Evolutionary conservation across 1,140 invertebrate genomes (phyloP), one percentile per base, ranked within the genome.

Genomic region (Sitophilus oryzae): DNA sequence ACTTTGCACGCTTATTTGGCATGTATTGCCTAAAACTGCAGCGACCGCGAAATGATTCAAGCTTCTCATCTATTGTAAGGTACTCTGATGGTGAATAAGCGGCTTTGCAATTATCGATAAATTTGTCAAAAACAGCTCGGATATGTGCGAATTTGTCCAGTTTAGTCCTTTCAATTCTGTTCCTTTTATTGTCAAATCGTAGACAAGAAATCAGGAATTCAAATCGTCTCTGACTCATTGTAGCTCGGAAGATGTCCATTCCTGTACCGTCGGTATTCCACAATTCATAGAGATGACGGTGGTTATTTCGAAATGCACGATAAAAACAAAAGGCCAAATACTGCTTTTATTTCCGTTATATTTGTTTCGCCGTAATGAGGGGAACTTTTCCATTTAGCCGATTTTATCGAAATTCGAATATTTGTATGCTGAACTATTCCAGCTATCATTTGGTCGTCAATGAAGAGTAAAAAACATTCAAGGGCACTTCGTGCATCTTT

Each of bases 1-100:
- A 77, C 55, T 74, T 76, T 30, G 62, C 65, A 1, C 75, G 74
- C 67, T 78, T 77, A 35, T 63, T 66, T 5, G 71, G 69, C 21
- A 77, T 74, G 57, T 74, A 76, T 37, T 70, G 61, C 43, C 63
- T 60, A 52, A 76, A 76, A 21, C 23, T 36, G 45, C 70, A 73
- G 25, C 66, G 37, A 19, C 71, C 70, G 36, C 68, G 58, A 54
- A 73, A 74, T 18, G 49, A 44, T 44, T 61, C 49, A 30, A 74
- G 53, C 58, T 65, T 69, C 56, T 76, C 70, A 58, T 74, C 72
- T 19, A 73, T 66, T 8, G 67, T 68, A 3, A 65, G 47, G 48
- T 58, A 62, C 47, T 66, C 58, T 43, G 63, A 48, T 15, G 37
- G 44, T 18, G 44, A 47, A 58, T 66, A 68, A 59, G 59, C 65